A percentile compares a stretch with the other conserved stretches of the same genome.
phyloP scores from a whole-genome alignment of 2,888 invertebrate genomes.

The Branchellion lobata region DNA sequence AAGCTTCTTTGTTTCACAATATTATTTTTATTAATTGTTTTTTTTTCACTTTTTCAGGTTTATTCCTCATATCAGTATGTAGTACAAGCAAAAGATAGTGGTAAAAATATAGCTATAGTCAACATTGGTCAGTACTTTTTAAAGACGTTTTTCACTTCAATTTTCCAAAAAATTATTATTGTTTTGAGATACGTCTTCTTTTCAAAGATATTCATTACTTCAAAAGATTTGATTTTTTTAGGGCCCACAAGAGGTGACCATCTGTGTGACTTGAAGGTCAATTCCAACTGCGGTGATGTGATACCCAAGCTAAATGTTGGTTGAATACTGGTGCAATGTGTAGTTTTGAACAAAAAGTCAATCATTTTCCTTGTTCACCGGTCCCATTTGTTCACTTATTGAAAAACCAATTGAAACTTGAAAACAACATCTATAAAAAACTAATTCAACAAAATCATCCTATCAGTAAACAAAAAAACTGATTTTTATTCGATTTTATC shows the following conservation, averaged over 20 bases:
- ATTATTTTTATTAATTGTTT: not conserved
- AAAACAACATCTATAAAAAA: too few relatives aligned
- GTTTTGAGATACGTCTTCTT: too few relatives aligned
- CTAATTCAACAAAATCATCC: too few relatives aligned
- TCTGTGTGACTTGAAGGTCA: slow-evolving; percentile 75
- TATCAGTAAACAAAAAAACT: too few relatives aligned
- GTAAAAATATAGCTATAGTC: slow-evolving; percentile 77
- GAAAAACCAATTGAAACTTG: too few relatives aligned
- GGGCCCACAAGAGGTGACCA: slow-evolving; percentile 79
- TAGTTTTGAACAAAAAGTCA: too few relatives aligned
- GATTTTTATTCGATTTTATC: too few relatives aligned
- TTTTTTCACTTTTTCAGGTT: slow-evolving; percentile 62
- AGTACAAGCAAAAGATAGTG: slow-evolving; percentile 72
- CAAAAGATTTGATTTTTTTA: not conserved
- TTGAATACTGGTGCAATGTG: not conserved
- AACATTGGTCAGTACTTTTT: slow-evolving; percentile 84
- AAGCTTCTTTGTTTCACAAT: not conserved
- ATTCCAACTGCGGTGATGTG: slow-evolving; percentile 82
- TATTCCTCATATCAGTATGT: slow-evolving; percentile 90
- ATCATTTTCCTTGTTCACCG: too few relatives aligned
- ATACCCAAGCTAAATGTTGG: slow-evolving; percentile 64
- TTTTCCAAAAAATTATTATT: not conserved
- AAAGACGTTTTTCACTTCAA: not conserved
- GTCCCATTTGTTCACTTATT: too few relatives aligned
- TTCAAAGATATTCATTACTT: not conserved